Evolutionary conservation across 2,888 invertebrate genomes (phyloP), one percentile per base, ranked within the genome.

Genomic region (Eristalis pertinax): DNA sequence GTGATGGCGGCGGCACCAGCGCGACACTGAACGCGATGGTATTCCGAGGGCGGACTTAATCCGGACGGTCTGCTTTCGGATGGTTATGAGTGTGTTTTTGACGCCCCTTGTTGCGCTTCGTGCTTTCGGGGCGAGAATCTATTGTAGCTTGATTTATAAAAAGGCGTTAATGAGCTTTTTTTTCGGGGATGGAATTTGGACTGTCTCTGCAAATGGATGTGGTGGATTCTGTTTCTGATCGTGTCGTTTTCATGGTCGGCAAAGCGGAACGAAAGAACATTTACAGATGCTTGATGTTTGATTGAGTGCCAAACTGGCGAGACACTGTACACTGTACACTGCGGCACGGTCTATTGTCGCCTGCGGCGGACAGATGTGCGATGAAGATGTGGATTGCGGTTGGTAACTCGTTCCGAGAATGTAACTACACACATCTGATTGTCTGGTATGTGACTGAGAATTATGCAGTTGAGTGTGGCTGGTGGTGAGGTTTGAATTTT

Each of bases 1-100:
- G 13, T 29, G 5, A 56, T 35, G 7, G 13, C 41, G 24, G 56
- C 35, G 19, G 35, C 63, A 26, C 32, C 56, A 35, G 26, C 56
- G 29, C 29, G 68, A 60, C 82, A 82, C 78, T 35, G 82, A 72
- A 73, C 60, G 77, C 68, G 62, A 72, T 79, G 86, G 83, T 72
- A 86, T 86, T 82, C 86, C 86, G 86, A 82, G 86, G 86, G 86
- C 86, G 86, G 86, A 82, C 58, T 86, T 86, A 86, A 86, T 83
- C 86, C 78, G 78, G 70, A 74, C 50, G 73, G 64, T 74, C 22
- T 74, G 69, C n/a, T 74, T 70, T 35, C 68, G 72, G 72, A 83
- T 77, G 62, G 67, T 72, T 77, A 67, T 43, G 35, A 65, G 15
- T 43, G 70, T 65, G 35, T 50, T 70, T 50, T 76, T 26, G 60